Conservation (phyloP, 35 echinoderm and acorn worm genomes). For the Lytechinus variegatus region DNA sequence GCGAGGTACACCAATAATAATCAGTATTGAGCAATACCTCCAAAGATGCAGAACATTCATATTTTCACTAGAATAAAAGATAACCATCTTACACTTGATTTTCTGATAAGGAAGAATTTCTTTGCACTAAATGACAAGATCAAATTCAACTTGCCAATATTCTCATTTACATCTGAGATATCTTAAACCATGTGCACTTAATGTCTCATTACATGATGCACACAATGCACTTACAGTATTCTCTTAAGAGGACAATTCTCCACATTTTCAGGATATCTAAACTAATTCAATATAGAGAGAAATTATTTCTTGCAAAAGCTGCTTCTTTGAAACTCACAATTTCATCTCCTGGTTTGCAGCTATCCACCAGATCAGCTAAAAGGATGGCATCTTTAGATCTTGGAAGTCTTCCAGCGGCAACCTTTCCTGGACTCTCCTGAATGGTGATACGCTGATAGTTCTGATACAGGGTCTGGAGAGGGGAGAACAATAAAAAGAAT, state of each 20-base stretch:
- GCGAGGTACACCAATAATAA: no score
- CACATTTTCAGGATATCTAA: neutral
- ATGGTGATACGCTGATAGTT: constrained; percentile 98
- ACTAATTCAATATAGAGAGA: neutral
- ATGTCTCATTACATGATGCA: no score
- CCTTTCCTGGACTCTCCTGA: constrained; percentile 98
- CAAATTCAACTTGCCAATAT: neutral
- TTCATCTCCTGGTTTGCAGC: constrained; percentile 98
- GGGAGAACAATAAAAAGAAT: neutral
- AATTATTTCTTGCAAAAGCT: neutral
- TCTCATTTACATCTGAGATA: neutral
- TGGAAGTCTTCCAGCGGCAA: constrained; percentile 88
- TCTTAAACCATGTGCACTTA: neutral
- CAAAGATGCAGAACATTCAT: no score
- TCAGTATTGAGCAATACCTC: no score
- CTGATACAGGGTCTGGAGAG: constrained; percentile 88
- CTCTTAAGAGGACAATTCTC: neutral
- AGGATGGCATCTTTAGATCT: constrained; percentile 97
- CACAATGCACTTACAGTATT: no score
- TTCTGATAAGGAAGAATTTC: neutral
- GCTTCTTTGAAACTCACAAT: constrained; percentile 66
- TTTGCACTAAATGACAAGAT: neutral
- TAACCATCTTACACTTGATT: neutral
- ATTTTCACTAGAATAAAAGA: neutral
- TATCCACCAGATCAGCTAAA: constrained; percentile 93